Conservation (phyloP, 1,140 invertebrate species). For the Venturia canescens region DNA sequence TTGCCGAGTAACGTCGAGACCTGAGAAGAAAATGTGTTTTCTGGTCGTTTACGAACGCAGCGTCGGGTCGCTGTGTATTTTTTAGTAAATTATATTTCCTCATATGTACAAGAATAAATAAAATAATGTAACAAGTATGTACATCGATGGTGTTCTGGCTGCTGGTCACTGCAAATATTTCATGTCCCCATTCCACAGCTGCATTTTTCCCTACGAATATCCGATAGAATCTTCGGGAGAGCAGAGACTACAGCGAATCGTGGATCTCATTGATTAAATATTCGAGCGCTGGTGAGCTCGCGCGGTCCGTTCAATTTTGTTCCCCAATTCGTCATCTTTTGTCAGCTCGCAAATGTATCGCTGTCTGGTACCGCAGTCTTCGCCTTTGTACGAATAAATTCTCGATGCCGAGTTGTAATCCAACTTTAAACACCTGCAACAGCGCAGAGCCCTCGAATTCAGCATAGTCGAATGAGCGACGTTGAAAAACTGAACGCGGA, state of each 20-base stretch:
- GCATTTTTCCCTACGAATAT: too few relatives aligned
- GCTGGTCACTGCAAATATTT: too few relatives aligned
- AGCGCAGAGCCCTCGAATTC: conserved; percentile 21
- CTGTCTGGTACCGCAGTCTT: conserved; percentile 83
- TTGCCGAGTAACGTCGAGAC: not conserved
- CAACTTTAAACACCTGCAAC: conserved; percentile 78
- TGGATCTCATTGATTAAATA: conserved; percentile 57
- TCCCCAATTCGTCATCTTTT: conserved; percentile 81
- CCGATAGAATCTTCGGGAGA: too few relatives aligned
- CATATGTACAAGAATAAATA: conserved; percentile 34
- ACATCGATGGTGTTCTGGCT: not conserved
- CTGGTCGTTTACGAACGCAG: not conserved
- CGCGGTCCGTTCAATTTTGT: conserved; percentile 82
- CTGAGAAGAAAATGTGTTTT: not conserved
- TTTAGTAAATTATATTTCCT: conserved; percentile 2
- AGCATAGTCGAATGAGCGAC: not conserved
- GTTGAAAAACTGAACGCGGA: too few relatives aligned
- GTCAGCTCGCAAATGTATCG: conserved; percentile 84
- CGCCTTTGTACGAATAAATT: conserved; percentile 83
- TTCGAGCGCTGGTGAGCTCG: conserved; percentile 56
- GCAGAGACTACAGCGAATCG: not conserved
- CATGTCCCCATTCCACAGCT: too few relatives aligned
- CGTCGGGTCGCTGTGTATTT: not conserved
- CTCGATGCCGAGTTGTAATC: conserved; percentile 80
- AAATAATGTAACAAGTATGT: conserved; percentile 37